Conservation (phyloP, 2,113 vertebrate genomes). For the Candoia aspera region DNA sequence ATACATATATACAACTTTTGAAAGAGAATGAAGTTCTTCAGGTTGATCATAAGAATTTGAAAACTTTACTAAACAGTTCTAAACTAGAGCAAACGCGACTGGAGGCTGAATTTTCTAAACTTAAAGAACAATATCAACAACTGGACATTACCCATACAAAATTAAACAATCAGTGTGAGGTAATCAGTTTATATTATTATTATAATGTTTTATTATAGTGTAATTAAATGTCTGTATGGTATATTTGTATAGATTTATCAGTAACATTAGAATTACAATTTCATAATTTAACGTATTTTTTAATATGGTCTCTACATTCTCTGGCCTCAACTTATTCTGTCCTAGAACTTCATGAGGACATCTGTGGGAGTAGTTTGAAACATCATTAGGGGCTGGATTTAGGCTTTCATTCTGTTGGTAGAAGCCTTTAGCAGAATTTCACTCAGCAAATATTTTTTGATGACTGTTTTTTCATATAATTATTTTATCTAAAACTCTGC, state of each 20-base stretch:
- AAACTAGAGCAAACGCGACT: constrained; percentile 94
- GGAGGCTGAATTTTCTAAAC: constrained; percentile 94
- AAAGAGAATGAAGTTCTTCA: constrained; percentile 92
- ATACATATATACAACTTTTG: constrained; percentile 84
- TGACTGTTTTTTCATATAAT: not conserved
- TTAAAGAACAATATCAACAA: constrained; percentile 95
- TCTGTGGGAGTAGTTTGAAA: not conserved
- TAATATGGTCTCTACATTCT: not conserved
- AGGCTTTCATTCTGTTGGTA: not conserved
- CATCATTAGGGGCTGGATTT: not conserved
- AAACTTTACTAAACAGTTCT: constrained; percentile 88
- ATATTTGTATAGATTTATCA: not conserved
- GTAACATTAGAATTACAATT: not conserved
- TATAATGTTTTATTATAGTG: not conserved
- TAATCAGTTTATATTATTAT: constrained; percentile 48
- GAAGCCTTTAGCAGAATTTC: not conserved
- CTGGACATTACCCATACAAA: constrained; percentile 96
- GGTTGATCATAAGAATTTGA: constrained; percentile 91
- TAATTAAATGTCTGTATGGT: not conserved
- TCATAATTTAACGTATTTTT: not conserved
- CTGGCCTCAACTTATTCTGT: not conserved
- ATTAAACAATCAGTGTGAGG: constrained; percentile 97
- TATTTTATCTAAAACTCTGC: not conserved
- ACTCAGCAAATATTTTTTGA: not conserved
- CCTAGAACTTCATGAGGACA: not conserved